A percentile compares a stretch with the other conserved stretches of the same genome.
Evolutionary conservation across 2,113 vertebrate species (phyloP).

Genomic region (Grammomys surdaster): DNA sequence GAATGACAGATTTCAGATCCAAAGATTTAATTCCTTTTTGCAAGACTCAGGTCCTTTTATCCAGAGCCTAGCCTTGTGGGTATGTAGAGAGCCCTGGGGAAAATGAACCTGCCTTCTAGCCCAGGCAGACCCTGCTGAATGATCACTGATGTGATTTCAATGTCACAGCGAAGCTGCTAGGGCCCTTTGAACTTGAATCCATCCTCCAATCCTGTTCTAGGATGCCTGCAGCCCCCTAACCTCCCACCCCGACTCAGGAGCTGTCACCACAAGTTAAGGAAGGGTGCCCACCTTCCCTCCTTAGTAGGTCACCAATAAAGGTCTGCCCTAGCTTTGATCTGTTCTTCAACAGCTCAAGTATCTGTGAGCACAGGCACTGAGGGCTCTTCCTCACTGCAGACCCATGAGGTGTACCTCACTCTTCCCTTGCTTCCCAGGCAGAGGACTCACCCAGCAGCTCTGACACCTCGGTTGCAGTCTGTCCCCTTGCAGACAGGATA

Average conservation of each 20-base stretch:
- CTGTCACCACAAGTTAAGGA: not conserved
- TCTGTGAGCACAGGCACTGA: not conserved
- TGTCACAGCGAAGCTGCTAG: not conserved
- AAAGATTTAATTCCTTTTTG: not conserved
- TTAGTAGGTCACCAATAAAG: not conserved
- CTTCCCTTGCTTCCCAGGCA: too few relatives aligned
- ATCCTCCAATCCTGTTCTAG: not conserved
- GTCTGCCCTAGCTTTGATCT: not conserved
- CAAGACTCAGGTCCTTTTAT: not conserved
- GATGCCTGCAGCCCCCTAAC: accelerated
- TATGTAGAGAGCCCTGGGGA: not conserved
- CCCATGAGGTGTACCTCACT: too few relatives aligned
- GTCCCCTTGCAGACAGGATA: too few relatives aligned
- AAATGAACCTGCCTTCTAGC: not conserved
- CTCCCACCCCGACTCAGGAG: not conserved
- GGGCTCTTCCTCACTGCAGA: not conserved
- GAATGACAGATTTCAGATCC: not conserved
- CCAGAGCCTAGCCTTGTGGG: not conserved
- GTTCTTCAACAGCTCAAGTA: not conserved
- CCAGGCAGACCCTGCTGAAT: not conserved
- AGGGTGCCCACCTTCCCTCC: not conserved
- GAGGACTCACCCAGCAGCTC: too few relatives aligned
- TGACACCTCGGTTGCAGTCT: too few relatives aligned
- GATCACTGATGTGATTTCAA: not conserved
- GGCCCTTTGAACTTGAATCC: not conserved